Evolutionary conservation across 2,797 vertebrate genomes (phyloP).

Genomic region (Lutjanus campechanus): DNA sequence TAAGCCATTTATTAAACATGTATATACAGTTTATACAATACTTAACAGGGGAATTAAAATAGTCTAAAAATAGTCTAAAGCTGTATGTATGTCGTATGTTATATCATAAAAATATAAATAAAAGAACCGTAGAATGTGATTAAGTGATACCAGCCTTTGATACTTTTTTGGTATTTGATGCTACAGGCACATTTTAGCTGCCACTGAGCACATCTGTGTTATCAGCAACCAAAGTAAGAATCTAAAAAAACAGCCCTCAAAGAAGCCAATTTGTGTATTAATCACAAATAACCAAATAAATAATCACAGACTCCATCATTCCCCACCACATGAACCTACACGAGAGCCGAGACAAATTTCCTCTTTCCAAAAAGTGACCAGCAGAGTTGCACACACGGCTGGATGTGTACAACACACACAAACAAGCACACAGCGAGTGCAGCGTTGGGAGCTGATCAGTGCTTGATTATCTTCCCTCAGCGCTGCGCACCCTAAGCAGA

Average conservation of each 20-base stretch:
- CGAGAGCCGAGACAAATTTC: not conserved
- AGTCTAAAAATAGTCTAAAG: too few relatives aligned
- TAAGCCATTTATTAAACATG: not conserved
- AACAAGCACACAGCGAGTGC: not conserved
- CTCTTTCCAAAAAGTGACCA: constrained; percentile 6
- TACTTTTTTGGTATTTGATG: not conserved
- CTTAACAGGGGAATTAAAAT: too few relatives aligned
- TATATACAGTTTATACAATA: not conserved
- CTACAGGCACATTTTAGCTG: too few relatives aligned
- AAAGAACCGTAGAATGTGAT: not conserved
- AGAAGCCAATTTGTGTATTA: not conserved
- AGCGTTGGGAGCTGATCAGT: constrained; percentile 69
- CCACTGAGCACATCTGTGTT: not conserved
- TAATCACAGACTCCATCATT: constrained; percentile 18
- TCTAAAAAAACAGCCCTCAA: constrained; percentile 7
- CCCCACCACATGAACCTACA: constrained; percentile 1
- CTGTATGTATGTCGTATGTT: too few relatives aligned
- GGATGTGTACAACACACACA: constrained; percentile 20
- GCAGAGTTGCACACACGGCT: constrained; percentile 4
- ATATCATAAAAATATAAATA: too few relatives aligned
- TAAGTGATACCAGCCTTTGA: not conserved
- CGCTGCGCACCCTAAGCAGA: constrained; percentile 68
- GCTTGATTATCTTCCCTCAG: constrained; percentile 80
- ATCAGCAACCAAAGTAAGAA: not conserved
- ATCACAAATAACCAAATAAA: not conserved